Evolutionary conservation across 1,140 invertebrate species (phyloP).

Genomic region (Atta texana): DNA sequence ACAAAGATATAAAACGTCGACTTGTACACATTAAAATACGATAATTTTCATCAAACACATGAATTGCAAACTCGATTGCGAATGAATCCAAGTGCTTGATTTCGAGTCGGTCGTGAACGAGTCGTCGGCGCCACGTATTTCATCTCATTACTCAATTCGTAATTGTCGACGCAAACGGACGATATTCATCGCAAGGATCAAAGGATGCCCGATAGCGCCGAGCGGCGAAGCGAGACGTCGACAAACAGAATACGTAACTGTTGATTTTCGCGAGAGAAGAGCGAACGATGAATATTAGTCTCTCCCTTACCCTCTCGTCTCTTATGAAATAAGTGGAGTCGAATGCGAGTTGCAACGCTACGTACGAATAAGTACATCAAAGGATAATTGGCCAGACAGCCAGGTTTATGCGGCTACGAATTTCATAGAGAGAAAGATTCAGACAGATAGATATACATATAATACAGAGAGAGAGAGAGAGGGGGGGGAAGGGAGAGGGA

Average conservation of each 20-base stretch:
- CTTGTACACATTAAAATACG: slow-evolving; percentile 5
- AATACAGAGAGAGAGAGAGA: no score
- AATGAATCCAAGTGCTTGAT: slow-evolving; percentile 29
- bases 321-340: slow-evolving; percentile 60
- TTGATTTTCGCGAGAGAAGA: slow-evolving; percentile 60
- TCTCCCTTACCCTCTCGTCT: slow-evolving; percentile 25
- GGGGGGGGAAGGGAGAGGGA: background rate
- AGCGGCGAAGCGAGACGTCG: slow-evolving; percentile 56
- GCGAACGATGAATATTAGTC: slow-evolving; percentile 60
- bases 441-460: background rate
- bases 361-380: slow-evolving; percentile 51
- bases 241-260: slow-evolving; percentile 59
- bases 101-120: slow-evolving; percentile 6
- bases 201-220: slow-evolving; percentile 47
- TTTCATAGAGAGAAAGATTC: slow-evolving; percentile 2
- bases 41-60: background rate
- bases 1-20: background rate
- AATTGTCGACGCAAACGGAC: slow-evolving; percentile 61
- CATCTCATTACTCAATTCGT: slow-evolving; percentile 61
- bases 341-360: slow-evolving; percentile 52
- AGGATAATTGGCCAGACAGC: slow-evolving; percentile 57
- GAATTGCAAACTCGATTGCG: slow-evolving; percentile 41
- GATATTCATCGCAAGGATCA: slow-evolving; percentile 59
- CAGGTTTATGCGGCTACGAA: slow-evolving; percentile 31
- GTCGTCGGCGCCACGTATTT: slow-evolving; percentile 49